Conservation (phyloP, 2,113 vertebrate species). For the Oncorhynchus tshawytscha region DNA sequence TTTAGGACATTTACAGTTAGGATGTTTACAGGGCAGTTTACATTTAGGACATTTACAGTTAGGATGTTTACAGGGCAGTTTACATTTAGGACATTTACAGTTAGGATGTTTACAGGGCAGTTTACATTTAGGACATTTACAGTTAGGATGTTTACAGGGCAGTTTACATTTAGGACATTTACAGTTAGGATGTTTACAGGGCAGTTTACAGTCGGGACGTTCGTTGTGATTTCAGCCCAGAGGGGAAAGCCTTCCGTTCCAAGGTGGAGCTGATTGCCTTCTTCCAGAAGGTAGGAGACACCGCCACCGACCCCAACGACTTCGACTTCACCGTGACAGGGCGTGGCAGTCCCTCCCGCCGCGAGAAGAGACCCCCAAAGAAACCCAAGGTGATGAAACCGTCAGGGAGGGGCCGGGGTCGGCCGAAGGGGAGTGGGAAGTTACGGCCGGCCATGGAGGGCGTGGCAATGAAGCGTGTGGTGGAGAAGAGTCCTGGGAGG, state of each 20-base stretch:
- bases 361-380: constrained; percentile 87
- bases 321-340: constrained; percentile 96
- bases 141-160: too few species aligned
- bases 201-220: not conserved
- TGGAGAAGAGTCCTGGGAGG: constrained; percentile 88
- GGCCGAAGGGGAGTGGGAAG: constrained; percentile 82
- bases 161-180: too few species aligned
- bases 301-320: constrained; percentile 89
- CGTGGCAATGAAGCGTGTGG: constrained; percentile 84
- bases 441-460: constrained; percentile 76
- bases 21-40: too few species aligned
- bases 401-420: constrained; percentile 82
- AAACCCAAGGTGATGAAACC: constrained; percentile 85
- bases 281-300: constrained; percentile 94
- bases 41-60: too few species aligned
- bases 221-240: constrained; percentile 73
- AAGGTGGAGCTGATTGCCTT: constrained; percentile 93
- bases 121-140: too few species aligned
- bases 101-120: too few species aligned
- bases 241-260: constrained; percentile 93
- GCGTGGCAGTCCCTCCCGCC: constrained; percentile 87
- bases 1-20: too few species aligned
- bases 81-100: too few species aligned
- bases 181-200: too few species aligned
- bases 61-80: too few species aligned